A percentile compares a stretch with the other conserved stretches of the same genome.
These are phyloP conservation scores for Gari tellinella DNA, from an alignment of 2,888 invertebrate genomes.

Conservation along the genomic window DNA sequence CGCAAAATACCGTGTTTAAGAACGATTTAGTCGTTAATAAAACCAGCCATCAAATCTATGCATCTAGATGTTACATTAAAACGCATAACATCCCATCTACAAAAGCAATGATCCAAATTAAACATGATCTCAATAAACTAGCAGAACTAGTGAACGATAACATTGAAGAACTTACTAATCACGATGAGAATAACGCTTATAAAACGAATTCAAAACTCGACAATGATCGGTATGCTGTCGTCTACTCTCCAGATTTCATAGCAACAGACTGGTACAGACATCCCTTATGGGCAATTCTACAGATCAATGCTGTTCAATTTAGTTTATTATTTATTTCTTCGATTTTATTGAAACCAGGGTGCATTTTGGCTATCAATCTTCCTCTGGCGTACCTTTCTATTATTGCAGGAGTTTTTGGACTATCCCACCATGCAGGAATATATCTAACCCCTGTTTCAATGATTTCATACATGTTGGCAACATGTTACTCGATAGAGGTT, in stretches of 20 bases:
- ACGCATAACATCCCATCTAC: conserved; percentile 23
- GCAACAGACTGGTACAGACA: conserved; percentile 35
- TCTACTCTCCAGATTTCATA: conserved; percentile 37
- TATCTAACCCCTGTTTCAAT: conserved; percentile 36
- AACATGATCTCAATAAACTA: conserved; percentile 15
- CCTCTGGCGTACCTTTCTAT: conserved; percentile 29
- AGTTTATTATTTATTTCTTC: conserved; percentile 4
- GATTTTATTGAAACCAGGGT: conserved; percentile 14
- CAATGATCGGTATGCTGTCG: conserved; percentile 20
- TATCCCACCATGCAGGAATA: conserved; percentile 29
- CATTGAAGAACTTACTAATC: conserved; percentile 26
- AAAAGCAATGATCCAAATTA: conserved; percentile 30
- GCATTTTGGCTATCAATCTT: conserved; percentile 12
- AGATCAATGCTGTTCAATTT: conserved; percentile 28
- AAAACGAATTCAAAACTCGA: conserved; percentile 21
- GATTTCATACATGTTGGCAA: conserved; percentile 23
- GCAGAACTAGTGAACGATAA: conserved; percentile 26
- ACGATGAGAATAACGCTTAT: conserved; percentile 11
- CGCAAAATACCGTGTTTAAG: conserved; percentile 21
- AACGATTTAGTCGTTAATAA: conserved; percentile 27
- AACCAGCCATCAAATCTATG: conserved; percentile 6
- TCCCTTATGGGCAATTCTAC: conserved; percentile 35
- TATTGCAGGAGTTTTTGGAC: conserved; percentile 23
- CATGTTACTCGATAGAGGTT: conserved; percentile 26
- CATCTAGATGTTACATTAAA: conserved; percentile 38